Percentiles rank a stretch among this genome's conserved stretches.
These are phyloP conservation scores for Hirtodrosophila trivittata DNA, from an alignment of 2,888 invertebrate genomes.

Conservation along the genomic window DNA sequence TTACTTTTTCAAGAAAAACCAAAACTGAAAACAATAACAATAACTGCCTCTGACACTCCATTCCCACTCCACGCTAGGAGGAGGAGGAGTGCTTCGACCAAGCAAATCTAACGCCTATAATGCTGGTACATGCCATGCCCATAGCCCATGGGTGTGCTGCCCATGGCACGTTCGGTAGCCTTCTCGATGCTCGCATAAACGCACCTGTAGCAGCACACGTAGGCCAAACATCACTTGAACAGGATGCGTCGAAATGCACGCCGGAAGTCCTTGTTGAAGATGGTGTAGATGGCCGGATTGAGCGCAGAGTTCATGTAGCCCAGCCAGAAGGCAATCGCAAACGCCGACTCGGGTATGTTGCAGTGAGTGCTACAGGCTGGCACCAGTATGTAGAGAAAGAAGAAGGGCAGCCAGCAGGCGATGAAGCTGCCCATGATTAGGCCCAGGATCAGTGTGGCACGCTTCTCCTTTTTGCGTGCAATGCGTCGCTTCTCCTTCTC, in stretches of 20 bases:
- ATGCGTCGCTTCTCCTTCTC: conserved; percentile 96
- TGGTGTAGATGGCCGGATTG: conserved; percentile 97
- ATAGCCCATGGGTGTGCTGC: conserved; percentile 84
- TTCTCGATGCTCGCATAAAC: conserved; percentile 85
- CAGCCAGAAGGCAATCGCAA: conserved; percentile 97
- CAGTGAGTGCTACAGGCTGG: conserved; percentile 89
- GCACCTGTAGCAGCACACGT: conserved; percentile 92
- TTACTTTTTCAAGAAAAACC: conserved; percentile 48
- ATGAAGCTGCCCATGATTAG: conserved; percentile 99
- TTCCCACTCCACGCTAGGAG: no score
- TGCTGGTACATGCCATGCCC: conserved; percentile 82
- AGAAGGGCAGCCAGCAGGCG: conserved; percentile 99
- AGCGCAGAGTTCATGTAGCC: conserved; percentile 98
- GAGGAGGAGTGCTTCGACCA: conserved; percentile 22
- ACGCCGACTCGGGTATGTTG: conserved; percentile 92
- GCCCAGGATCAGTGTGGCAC: conserved; percentile 97
- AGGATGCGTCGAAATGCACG: conserved; percentile 97
- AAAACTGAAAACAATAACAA: neutral
- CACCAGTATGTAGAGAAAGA: conserved; percentile 95
- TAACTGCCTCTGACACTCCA: no score
- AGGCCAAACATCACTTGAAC: conserved; percentile 96
- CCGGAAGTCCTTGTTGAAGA: conserved; percentile 98
- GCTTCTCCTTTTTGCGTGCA: conserved; percentile 97
- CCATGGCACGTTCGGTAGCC: conserved; percentile 84
- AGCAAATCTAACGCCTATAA: conserved; percentile 83